Percentiles rank a stretch among this genome's conserved stretches.
Evolutionary conservation across 2,797 vertebrate genomes (phyloP).

Genomic region (Urosaurus nigricauda): DNA sequence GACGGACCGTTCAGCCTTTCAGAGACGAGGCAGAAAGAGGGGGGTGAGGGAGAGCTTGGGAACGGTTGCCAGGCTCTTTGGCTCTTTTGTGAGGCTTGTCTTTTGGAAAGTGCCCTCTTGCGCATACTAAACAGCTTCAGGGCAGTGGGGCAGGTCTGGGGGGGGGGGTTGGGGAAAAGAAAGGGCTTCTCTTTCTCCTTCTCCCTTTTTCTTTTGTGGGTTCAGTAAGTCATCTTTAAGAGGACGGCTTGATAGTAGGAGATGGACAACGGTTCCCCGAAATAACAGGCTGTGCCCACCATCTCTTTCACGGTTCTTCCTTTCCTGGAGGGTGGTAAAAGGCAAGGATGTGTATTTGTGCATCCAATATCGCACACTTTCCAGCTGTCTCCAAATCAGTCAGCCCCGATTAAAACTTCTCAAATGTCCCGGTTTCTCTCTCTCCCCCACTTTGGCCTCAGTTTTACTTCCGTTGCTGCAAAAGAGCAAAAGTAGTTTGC

Average conservation of each 20-base stretch:
- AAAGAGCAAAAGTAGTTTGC: too few relatives aligned
- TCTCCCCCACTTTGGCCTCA: too few relatives aligned
- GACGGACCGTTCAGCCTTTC: background rate
- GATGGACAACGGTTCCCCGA: background rate
- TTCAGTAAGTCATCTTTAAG: background rate
- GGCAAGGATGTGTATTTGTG: too few relatives aligned
- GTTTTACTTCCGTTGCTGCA: too few relatives aligned
- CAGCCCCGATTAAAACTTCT: too few relatives aligned
- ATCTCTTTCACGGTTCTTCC: background rate
- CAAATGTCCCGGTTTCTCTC: too few relatives aligned
- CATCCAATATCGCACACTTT: too few relatives aligned
- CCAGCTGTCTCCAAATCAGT: too few relatives aligned
- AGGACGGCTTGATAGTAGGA: background rate
- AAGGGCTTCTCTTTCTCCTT: background rate
- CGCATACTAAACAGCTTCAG: slow-evolving; percentile 20
- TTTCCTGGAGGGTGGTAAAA: too few relatives aligned
- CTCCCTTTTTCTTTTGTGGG: background rate
- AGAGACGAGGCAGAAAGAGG: too few relatives aligned
- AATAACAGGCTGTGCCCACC: too few relatives aligned
- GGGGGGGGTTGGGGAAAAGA: background rate
- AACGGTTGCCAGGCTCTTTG: background rate
- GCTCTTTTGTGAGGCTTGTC: slow-evolving; percentile 25
- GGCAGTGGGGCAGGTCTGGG: background rate
- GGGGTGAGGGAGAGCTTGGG: background rate
- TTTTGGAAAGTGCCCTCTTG: background rate